Evolutionary conservation across 2,797 vertebrate genomes (phyloP), one percentile per base, ranked within the genome.

Genomic region (Ctenosaura bakeri): DNA sequence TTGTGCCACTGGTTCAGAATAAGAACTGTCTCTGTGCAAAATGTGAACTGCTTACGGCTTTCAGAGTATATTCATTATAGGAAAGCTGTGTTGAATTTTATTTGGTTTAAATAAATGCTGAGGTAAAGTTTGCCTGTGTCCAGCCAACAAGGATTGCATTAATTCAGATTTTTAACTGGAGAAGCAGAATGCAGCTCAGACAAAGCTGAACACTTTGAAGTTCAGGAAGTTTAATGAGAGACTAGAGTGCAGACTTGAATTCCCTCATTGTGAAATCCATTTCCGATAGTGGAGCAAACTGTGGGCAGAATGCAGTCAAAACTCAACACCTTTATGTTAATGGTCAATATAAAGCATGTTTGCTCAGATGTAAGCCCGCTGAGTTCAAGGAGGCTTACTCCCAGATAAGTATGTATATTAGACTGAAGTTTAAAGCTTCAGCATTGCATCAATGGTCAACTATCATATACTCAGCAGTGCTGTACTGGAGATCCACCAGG

Each of bases 21-120:
- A 83, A 89, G 84, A 89, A 35, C 32, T 22, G 42, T 54, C 4
- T n/a, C 92, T 92, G 56, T 93, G 76, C 50, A 88, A 85, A 80
- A 80, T 32, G 20, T 73, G 83, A 87, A 64, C n/a, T 8, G 16
- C 13, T 89, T 89, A 64, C 62, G 66, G 35, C 42, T 74, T 78
- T n/a, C 0, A 0, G 85, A 50, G 69, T 54, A 32, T 56, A 81
- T 46, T 38, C 73, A 74, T 69, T 56, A 29, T 1, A 74, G 14
- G 2, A 88, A 91, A 80, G 2, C 74, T 79, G 9, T 46, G 32
- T 18, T 54, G 54, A 64, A 8, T 2, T 91, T 74, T 86, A 22
- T 91, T 76, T 71, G 86, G 20, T 71, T 83, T n/a, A 71, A 62
- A 6, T 18, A 86, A 90, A 32, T 35, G 86, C 29, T 59, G 64